A percentile compares a stretch with the other conserved stretches of the same genome.
These are phyloP conservation scores for Cyrtorhinus lividipennis DNA, from an alignment of 1,140 invertebrate species.

Conservation along the genomic window DNA sequence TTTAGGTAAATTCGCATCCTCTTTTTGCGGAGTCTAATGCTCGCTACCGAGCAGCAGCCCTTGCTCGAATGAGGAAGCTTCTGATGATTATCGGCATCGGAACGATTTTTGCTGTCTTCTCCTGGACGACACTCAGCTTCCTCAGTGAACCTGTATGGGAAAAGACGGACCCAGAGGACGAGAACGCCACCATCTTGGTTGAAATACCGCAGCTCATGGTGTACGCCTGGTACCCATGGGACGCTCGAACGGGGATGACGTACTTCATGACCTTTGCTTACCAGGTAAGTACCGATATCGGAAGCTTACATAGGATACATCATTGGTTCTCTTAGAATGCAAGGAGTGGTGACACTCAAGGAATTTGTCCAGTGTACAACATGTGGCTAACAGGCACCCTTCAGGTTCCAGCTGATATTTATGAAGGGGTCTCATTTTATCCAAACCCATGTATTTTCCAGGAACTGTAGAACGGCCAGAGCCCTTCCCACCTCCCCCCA, in stretches of 20 bases:
- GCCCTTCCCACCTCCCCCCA: too few species aligned
- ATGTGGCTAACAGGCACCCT: too few species aligned
- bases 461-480: too few species aligned
- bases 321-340: too few species aligned
- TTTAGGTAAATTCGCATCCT: constrained; percentile 54
- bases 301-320: too few species aligned
- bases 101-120: constrained; percentile 35
- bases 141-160: constrained; percentile 53
- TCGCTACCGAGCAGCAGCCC: constrained; percentile 50
- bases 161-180: constrained; percentile 48
- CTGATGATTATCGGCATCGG: constrained; percentile 47
- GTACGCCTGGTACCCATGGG: constrained; percentile 59
- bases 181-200: constrained; percentile 48
- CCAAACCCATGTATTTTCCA: too few species aligned
- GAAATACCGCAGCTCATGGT: constrained; percentile 56
- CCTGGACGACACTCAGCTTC: constrained; percentile 62
- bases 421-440: too few species aligned
- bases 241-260: constrained; percentile 42
- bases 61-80: constrained; percentile 60
- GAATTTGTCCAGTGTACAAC: too few species aligned
- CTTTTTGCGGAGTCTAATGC: constrained; percentile 69
- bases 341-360: too few species aligned
- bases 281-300: constrained; percentile 43
- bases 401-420: too few species aligned
- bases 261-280: constrained; percentile 49